Conservation (phyloP, 2,797 vertebrate genomes). For the Micromesistius poutassou region DNA sequence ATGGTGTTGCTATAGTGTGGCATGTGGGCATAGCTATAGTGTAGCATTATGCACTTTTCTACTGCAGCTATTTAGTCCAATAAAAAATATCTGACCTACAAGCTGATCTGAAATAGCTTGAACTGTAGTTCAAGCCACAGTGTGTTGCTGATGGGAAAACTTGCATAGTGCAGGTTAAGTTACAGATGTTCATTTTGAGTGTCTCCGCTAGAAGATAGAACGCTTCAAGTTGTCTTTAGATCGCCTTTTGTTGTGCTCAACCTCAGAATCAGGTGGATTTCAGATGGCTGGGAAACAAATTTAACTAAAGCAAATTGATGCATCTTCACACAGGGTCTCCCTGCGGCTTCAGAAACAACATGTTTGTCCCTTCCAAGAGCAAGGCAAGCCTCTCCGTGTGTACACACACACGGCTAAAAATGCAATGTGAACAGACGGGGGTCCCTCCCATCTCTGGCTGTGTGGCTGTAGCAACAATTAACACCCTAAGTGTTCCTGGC, state of each 20-base stretch:
- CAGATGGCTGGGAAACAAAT: slow-evolving; percentile 27
- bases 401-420: slow-evolving; percentile 27
- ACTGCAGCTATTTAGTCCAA: background rate
- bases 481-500: slow-evolving; percentile 48
- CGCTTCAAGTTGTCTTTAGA: background rate
- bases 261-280: slow-evolving; percentile 15
- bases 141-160: background rate
- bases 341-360: slow-evolving; percentile 34
- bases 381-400: slow-evolving; percentile 20
- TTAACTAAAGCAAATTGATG: slow-evolving; percentile 33
- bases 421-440: slow-evolving; percentile 49
- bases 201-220: too few relatives aligned
- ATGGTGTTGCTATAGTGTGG: background rate
- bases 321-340: slow-evolving; percentile 23
- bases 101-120: too few relatives aligned
- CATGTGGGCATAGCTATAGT: too few relatives aligned
- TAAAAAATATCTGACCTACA: background rate
- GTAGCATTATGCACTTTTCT: background rate
- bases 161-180: background rate
- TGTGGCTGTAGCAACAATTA: slow-evolving; percentile 58
- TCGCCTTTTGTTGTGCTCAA: background rate
- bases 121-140: background rate
- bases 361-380: slow-evolving; percentile 33
- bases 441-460: slow-evolving; percentile 49
- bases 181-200: too few relatives aligned